Percentiles rank a stretch among this genome's conserved stretches.
Conservation (phyloP, 2,888 invertebrate genomes). For the Meta bourneti region DNA sequence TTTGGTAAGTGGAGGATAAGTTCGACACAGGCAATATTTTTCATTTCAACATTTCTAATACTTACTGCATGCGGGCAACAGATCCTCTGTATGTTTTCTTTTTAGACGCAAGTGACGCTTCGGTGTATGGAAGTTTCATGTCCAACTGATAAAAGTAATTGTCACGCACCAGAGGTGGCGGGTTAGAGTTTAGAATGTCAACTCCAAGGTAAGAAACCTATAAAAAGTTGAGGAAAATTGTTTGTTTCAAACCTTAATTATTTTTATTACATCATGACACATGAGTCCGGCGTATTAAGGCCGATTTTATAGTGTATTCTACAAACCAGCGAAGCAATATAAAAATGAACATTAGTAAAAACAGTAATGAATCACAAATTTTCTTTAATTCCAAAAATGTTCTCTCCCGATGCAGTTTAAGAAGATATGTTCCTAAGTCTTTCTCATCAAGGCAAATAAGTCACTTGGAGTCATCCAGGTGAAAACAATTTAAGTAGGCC, state of each 20-base stretch:
- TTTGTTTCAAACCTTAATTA: neutral
- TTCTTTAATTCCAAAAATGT: too few relatives aligned
- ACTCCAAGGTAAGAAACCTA: slow-evolving; percentile 83
- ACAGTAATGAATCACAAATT: neutral
- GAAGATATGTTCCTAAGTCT: neutral
- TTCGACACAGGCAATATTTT: too few relatives aligned
- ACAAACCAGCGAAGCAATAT: neutral
- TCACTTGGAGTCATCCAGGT: too few relatives aligned
- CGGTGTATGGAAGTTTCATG: slow-evolving; percentile 83
- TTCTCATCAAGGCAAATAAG: too few relatives aligned
- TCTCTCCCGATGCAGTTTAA: neutral
- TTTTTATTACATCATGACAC: neutral
- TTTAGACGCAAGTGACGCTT: slow-evolving; percentile 83
- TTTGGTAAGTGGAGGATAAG: too few relatives aligned
- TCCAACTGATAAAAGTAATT: slow-evolving; percentile 83
- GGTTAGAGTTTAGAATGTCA: slow-evolving; percentile 83
- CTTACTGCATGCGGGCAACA: slow-evolving; percentile 84
- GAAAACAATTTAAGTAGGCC: too few relatives aligned
- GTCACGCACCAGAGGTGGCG: slow-evolving; percentile 84
- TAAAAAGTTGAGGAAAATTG: neutral
- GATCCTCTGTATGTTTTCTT: slow-evolving; percentile 84
- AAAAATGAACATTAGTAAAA: neutral
- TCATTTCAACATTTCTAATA: neutral
- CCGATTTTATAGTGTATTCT: neutral
- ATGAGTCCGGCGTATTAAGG: neutral